These are phyloP conservation scores for Pipra filicauda DNA, from an alignment of 2,113 vertebrate species.

Conservation along the genomic window DNA sequence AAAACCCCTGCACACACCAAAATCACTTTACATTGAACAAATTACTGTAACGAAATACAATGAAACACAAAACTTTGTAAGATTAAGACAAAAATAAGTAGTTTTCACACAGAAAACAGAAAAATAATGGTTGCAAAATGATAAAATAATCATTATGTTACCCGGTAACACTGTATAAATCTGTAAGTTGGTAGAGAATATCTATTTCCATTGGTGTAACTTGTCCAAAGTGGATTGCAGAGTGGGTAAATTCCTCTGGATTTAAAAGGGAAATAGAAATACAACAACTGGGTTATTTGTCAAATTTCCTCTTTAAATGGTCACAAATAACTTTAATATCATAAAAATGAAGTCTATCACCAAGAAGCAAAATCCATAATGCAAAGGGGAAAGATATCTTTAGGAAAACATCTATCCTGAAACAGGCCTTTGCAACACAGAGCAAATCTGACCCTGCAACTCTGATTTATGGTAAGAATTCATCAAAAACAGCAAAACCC, in stretches of 20 bases:
- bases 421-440: neutral
- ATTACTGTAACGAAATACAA: neutral
- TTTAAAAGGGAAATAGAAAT: slow-evolving; percentile 36
- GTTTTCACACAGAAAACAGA: neutral
- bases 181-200: slow-evolving; percentile 90
- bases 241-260: slow-evolving; percentile 94
- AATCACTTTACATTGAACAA: neutral
- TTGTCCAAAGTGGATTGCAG: slow-evolving; percentile 95
- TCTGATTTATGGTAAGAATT: neutral
- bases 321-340: neutral
- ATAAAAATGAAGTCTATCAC: neutral
- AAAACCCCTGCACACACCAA: neutral
- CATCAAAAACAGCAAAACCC: neutral
- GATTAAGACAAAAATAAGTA: neutral
- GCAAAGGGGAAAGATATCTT: neutral
- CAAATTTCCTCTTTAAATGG: neutral
- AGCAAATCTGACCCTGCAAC: neutral
- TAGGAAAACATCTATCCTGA: neutral
- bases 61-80: neutral
- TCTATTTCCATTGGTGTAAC: slow-evolving; percentile 93
- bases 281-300: neutral
- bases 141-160: slow-evolving; percentile 66
- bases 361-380: neutral
- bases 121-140: neutral
- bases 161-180: slow-evolving; percentile 91